Evolutionary conservation across 2,113 vertebrate species (phyloP), one percentile per base, ranked within the genome.

Genomic region (Grammomys dolichurus): DNA sequence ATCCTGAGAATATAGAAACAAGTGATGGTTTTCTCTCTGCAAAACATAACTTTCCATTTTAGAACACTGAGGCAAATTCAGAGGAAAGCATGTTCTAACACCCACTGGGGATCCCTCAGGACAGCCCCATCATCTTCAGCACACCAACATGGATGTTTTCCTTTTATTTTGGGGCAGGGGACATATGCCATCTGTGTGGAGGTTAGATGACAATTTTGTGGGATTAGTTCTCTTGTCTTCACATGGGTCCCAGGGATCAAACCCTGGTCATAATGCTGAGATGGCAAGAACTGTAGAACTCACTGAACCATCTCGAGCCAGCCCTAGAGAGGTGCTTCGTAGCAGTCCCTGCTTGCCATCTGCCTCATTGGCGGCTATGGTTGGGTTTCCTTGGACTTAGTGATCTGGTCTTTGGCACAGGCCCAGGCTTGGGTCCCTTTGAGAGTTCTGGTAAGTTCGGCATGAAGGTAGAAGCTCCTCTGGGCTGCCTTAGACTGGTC

Each of bases 401-500:
- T 84, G 92, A 91, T 95, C 91, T 93, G 73, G 89, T 97, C 94
- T 81, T 48, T 85, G 90, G 16, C 46, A 67, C 86, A 76, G 80
- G 31, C n/a, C 5, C 77, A 84, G 46, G 85, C 88, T n/a, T 2
- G 7, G 26, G 92, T 94, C 87, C 75, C 84, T 95, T n/a, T 46
- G 86, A 76, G 89, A 78, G 58, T 89, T 95, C 76, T 65, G 43
- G 75, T 1, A 89, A 97, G 93, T 89, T 95, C 56, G 73, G 4
- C 54, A 11, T 54, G 33, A 12, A n/a, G 51, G 51, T 69, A 43
- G 54, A 94, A 95, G 36, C 77, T 93, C 90, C 54, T 80, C 60
- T 84, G 31, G 2, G 48, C 72, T 96, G 43, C 89, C 10, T 51
- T 40, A 33, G 76, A 22, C 82, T 89, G 13, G 69, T 26, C 93